Evolutionary conservation across 1,140 invertebrate genomes (phyloP).

Genomic region (Drosophila nebulosa): DNA sequence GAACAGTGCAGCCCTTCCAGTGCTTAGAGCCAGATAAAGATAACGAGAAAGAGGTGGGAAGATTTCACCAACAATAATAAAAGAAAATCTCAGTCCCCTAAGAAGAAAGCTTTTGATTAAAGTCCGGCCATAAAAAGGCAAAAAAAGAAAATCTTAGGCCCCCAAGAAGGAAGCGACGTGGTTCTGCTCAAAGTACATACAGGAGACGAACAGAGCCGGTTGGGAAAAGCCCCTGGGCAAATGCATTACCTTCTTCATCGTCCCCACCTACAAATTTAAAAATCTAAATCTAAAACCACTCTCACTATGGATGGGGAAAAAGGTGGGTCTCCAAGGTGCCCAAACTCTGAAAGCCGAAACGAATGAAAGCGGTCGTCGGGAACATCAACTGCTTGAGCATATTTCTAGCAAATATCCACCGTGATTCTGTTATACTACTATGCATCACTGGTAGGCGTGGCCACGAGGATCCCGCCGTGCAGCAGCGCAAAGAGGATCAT

Average conservation of each 20-base stretch:
- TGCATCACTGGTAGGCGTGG: conserved; percentile 82
- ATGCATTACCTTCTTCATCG: conserved; percentile 31
- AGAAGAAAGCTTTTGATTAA: conserved; percentile 36
- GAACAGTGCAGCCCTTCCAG: conserved; percentile 47
- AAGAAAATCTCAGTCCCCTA: conserved; percentile 64
- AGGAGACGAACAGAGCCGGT: conserved; percentile 8
- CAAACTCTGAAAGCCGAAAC: conserved; percentile 88
- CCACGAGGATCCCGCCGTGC: conserved; percentile 84
- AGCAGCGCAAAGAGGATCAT: conserved; percentile 85
- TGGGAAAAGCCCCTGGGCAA: conserved; percentile 57
- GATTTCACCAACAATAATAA: too few species aligned
- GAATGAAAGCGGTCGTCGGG: conserved; percentile 85
- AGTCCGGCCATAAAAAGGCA: conserved; percentile 4
- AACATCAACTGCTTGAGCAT: conserved; percentile 88
- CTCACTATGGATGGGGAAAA: conserved; percentile 89
- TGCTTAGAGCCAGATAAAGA: conserved; percentile 34
- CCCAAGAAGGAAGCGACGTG: conserved; percentile 26
- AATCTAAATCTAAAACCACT: conserved; percentile 75
- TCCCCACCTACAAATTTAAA: conserved; percentile 72
- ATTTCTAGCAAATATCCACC: conserved; percentile 87
- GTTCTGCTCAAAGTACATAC: conserved; percentile 25
- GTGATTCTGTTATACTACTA: conserved; percentile 86
- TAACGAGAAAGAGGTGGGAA: conserved; percentile 35
- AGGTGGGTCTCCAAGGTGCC: conserved; percentile 93
- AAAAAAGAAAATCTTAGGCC: conserved; percentile 62